Evolutionary conservation across 2,888 invertebrate species (phyloP), one percentile per base, ranked within the genome.

Genomic region (Clivina fossor): DNA sequence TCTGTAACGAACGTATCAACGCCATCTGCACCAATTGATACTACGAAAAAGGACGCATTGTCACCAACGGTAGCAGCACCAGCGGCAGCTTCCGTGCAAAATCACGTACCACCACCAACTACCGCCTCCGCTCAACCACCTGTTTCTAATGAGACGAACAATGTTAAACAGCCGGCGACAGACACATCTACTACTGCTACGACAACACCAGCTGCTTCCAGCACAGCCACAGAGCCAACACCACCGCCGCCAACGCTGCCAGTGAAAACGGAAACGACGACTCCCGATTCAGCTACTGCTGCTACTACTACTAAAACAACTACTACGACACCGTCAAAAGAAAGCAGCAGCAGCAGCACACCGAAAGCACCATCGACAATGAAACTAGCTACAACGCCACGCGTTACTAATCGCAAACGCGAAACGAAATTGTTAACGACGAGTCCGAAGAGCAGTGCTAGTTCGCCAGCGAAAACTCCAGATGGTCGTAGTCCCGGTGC

Each of bases 301-400:
- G 37, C 41, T 3, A 46, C 38, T 20, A 46, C 38, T 20, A 48
- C 58, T 7, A 40, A 64, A 18, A 63, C 65, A 19, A 61, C 65
- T 15, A 61, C 63, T 32, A 61, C 64, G 20, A 61, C 63, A 46
- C 63, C 67, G 56, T 65, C 65, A 65, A 61, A 65, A 41, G 53
- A 55, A 58, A n/a, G n/a, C n/a, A n/a, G n/a, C n/a, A n/a, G n/a
- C n/a, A n/a, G n/a, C n/a, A n/a, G n/a, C n/a, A 44, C 57, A 61
- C 46, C 56, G 41, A 62, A 62, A 26, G 58, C 63, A 11, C 53
- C 61, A 60, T 76, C 80, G 1, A 79, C 79, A 3, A 63, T 79
- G 63, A 80, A 80, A 64, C 63, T 79, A 65, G 78, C 80, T 0
- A 80, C 81, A 4, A 80, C 80, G 13, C 79, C 80, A 1, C 78